These are phyloP conservation scores for Desoria tigrina DNA, from an alignment of 2,888 invertebrate species.

Conservation along the genomic window DNA sequence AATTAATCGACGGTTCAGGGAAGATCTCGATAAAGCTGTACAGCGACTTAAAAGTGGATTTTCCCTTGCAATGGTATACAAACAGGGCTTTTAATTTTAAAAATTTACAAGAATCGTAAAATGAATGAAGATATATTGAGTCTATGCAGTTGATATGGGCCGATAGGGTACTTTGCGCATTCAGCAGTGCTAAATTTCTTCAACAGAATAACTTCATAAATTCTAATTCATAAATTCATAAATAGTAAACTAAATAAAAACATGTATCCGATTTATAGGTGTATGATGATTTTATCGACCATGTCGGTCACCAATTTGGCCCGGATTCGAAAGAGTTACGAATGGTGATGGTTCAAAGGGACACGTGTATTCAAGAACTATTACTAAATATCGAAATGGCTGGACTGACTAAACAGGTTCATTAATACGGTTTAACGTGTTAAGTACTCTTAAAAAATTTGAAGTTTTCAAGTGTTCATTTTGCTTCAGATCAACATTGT, in stretches of 20 bases:
- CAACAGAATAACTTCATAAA: no score
- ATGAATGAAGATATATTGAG: no score
- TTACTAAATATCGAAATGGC: not conserved
- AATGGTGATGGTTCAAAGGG: constrained; percentile 28
- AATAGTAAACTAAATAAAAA: no score
- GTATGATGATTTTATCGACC: constrained; percentile 54
- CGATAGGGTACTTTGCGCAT: no score
- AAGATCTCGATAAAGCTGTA: constrained; percentile 48
- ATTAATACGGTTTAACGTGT: not conserved
- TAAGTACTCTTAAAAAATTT: no score
- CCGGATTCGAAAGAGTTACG: constrained; percentile 54
- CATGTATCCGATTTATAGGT: constrained; percentile 46
- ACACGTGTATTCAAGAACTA: not conserved
- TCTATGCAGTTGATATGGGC: no score
- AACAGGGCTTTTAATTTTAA: no score
- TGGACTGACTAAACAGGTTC: constrained; percentile 6
- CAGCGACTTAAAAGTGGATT: constrained; percentile 43
- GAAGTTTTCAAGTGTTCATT: no score
- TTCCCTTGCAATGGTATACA: constrained; percentile 53
- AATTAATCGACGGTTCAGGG: constrained; percentile 37
- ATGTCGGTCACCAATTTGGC: constrained; percentile 55
- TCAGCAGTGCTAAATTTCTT: no score
- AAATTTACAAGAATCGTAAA: no score
- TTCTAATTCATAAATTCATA: no score
- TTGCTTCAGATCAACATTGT: constrained; percentile 55